Evolutionary conservation across 30 jellyfish, hydroid and myxozoan species (phyloP), one percentile per base, ranked within the genome.

Genomic region (Hydractinia echinata): DNA sequence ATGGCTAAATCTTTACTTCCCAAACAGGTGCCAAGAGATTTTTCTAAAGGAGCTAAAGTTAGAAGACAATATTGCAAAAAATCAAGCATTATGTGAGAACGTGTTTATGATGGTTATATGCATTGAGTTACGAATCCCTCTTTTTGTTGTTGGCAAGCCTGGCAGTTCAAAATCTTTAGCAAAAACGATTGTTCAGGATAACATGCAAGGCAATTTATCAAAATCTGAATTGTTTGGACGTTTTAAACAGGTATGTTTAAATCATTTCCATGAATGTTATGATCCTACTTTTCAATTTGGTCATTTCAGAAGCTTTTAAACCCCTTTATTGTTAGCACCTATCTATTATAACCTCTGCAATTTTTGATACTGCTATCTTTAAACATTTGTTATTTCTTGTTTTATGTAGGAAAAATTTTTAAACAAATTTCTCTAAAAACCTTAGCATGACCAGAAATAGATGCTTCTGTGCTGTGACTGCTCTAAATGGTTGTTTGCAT

Each of bases 61-160:
- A 48, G 96, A 85, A 5, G 89, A 88, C 76, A 79, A 83, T 56
- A 88, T 88, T 61, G 96, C 96, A 53, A 79, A 77, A 66, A 88
- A 88, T 76, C 79, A 82, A 54, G 95, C 95, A 8, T 71, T 87
- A 76, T 67, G 90, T 54, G 95, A 87, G 54, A 87, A 88, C 68
- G 89, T 88, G 4, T 88, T 83, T 79, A 88, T 88, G 96, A 88
- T 88, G 96, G 94, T 83, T 5, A 77, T 88, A 0, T 88, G 96
- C 89, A 88, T 88, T 72, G 94, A 88, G 67, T 64, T 88, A 73
- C 54, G 94, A 66, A 88, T 88, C 51, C 96, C 96, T 20, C 87
- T 88, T 9, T 88, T 88, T 72, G 94, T 87, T n/a, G 91, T 87
- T 66, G 95, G 95, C 7, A 87, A 87, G 61, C 95, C 95, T 55